Base-by-base conservation (phyloP, 2,797 vertebrate species). In the Hyperoplus immaculatus region DNA sequence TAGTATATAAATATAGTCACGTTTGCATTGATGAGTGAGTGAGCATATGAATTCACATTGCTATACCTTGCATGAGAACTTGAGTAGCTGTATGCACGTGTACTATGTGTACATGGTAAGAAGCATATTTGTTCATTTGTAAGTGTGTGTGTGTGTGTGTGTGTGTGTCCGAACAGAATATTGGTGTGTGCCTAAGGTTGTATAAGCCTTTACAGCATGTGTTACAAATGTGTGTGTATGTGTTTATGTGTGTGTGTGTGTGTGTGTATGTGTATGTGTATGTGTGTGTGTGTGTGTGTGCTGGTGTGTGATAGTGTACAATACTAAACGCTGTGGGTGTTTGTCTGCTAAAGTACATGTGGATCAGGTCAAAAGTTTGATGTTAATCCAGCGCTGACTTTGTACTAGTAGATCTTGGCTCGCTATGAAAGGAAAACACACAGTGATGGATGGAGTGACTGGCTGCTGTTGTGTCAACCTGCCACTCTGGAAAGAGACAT, bases 391-490 rank as follows among this genome's bases (percentile, higher is more conserved):
- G 57, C 62, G n/a, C 57, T 73, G 54, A 69, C 53, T 66, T 47
- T 45, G 41, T 58, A 29, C 95, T 88, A 93, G 94, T 93, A 94
- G 94, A 95, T 95, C 85, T 95, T 96, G 95, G 95, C 96, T 42
- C 14, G 11, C 29, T 3, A 42, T 67, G 15, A 73, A 73, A 73
- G 39, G 11, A 46, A 67, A 62, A 74, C 15, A 3, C 2, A 41
- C 9, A 64, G 12, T 56, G 41, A 64, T n/a, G 50, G 54, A 77
- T 59, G 46, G 6, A 56, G 45, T 62, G 56, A 60, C 16, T 41
- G 54, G 11, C 21, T n/a, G 38, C 4, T 62, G 16, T 63, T 29
- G 77, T 64, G 55, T 54, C 49, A 49, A 58, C 41, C n/a, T 69
- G 59, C 18, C 14, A 42, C 21, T 68, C 58, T 38, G 64, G 36